These are phyloP conservation scores for Virgularia gustaviana DNA, from an alignment of 92 coral and sea anemone species.

Conservation along the genomic window DNA sequence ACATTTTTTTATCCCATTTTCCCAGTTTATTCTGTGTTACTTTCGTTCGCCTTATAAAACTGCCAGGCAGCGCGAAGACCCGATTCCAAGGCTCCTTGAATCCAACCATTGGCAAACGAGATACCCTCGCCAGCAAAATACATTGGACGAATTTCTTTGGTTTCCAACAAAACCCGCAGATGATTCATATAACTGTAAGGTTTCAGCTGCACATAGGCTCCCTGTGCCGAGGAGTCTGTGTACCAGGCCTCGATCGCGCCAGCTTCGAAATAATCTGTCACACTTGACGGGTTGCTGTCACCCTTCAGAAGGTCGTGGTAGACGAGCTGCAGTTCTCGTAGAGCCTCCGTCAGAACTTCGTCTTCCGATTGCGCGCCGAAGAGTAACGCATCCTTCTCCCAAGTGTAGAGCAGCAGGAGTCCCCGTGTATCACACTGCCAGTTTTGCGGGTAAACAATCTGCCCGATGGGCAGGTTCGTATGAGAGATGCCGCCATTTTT, in stretches of 20 bases:
- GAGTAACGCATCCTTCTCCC: constrained; percentile 53
- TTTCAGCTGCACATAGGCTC: constrained; percentile 41
- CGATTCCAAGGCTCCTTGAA: constrained; percentile 60
- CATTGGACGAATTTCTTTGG: constrained; percentile 25
- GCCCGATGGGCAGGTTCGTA: constrained; percentile 58
- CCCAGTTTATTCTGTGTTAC: neutral
- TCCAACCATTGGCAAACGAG: constrained; percentile 59
- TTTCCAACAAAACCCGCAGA: constrained; percentile 26
- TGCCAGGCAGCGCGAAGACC: constrained; percentile 57
- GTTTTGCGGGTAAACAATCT: constrained; percentile 45
- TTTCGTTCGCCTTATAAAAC: constrained; percentile 48
- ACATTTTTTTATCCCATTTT: too few relatives aligned
- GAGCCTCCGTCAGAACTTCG: constrained; percentile 47
- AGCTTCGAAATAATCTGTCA: constrained; percentile 44
- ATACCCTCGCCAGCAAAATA: constrained; percentile 52
- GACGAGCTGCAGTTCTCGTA: constrained; percentile 44
- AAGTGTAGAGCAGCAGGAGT: constrained; percentile 55
- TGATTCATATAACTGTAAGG: constrained; percentile 50
- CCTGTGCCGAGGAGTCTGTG: constrained; percentile 53
- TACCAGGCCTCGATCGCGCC: constrained; percentile 59
- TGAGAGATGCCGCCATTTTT: constrained; percentile 51
- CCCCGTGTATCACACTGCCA: constrained; percentile 25
- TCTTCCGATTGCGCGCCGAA: constrained; percentile 50
- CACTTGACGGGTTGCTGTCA: neutral
- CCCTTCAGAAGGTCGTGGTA: constrained; percentile 22